These are phyloP conservation scores for Danio rerio DNA, from an alignment of 2,113 vertebrate species.

Conservation along the genomic window DNA sequence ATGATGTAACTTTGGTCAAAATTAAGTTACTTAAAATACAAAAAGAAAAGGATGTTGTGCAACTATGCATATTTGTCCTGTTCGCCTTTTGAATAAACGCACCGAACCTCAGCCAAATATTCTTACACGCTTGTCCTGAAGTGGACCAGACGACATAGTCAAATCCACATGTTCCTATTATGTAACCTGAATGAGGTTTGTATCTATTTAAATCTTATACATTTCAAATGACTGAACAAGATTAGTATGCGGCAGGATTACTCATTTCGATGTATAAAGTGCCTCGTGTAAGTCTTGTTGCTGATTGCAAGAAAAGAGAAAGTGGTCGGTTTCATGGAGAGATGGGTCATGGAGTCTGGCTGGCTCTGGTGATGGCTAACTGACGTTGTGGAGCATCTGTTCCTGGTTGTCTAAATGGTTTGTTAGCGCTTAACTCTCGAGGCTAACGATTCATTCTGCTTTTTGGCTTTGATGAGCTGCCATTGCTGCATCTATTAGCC, in stretches of 20 bases:
- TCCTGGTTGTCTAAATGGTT: slow-evolving; percentile 29
- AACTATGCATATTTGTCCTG: slow-evolving; percentile 53
- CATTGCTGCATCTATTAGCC: neutral
- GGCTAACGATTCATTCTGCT: neutral
- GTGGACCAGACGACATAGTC: slow-evolving; percentile 1
- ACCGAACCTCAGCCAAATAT: slow-evolving; percentile 40
- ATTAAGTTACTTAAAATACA: slow-evolving; percentile 56
- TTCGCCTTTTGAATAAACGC: slow-evolving; percentile 56
- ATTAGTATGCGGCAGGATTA: neutral
- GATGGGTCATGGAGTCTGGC: slow-evolving; percentile 11
- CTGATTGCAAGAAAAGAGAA: slow-evolving; percentile 14
- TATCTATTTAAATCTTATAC: neutral
- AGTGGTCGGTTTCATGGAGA: neutral
- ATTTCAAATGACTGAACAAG: neutral
- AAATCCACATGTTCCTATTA: slow-evolving; percentile 53
- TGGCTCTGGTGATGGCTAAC: neutral
- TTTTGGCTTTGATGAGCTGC: slow-evolving; percentile 9
- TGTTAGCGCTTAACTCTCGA: neutral
- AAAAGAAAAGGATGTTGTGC: neutral
- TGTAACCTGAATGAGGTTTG: slow-evolving; percentile 46
- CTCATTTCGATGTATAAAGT: neutral
- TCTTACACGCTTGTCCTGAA: slow-evolving; percentile 33
- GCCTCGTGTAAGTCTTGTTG: neutral
- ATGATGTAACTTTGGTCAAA: slow-evolving; percentile 56
- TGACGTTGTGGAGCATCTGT: slow-evolving; percentile 5